Evolutionary conservation across 1,140 invertebrate genomes (phyloP).

Genomic region (Himalopsyche phryganea): DNA sequence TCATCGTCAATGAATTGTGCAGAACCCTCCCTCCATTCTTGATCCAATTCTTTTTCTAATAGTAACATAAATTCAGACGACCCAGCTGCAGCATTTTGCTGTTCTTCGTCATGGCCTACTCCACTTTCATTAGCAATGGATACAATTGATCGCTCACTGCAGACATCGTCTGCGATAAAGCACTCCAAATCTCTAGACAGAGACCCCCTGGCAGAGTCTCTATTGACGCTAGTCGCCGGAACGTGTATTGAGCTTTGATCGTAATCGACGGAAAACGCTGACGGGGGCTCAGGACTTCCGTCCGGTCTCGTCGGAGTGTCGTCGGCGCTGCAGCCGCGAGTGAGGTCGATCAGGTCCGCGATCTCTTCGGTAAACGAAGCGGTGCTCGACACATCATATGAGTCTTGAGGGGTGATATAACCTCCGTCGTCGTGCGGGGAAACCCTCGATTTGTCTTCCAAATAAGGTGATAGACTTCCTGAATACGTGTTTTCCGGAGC

Average conservation of each 20-base stretch:
- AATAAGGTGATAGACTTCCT: slow-evolving; percentile 29
- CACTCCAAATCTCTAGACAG: neutral
- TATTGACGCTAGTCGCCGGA: slow-evolving; percentile 19
- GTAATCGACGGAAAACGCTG: slow-evolving; percentile 28
- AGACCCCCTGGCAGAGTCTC: slow-evolving; percentile 30
- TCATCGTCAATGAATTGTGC: no score
- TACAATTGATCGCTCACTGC: slow-evolving; percentile 1
- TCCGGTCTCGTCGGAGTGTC: slow-evolving; percentile 11
- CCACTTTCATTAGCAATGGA: neutral
- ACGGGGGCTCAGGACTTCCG: slow-evolving; percentile 20
- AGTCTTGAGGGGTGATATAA: slow-evolving; percentile 24
- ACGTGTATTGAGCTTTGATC: slow-evolving; percentile 24
- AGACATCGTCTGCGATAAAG: slow-evolving; percentile 7
- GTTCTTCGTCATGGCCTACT: neutral
- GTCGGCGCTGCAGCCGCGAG: neutral
- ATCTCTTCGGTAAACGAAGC: slow-evolving; percentile 22
- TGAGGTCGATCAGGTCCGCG: slow-evolving; percentile 23
- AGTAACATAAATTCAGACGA: neutral
- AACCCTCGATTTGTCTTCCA: slow-evolving; percentile 30
- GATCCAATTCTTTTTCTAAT: no score
- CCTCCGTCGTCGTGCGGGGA: slow-evolving; percentile 13
- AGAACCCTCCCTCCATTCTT: no score
- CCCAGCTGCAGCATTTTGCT: neutral
- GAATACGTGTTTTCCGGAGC: slow-evolving; percentile 19
- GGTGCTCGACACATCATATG: slow-evolving; percentile 9